A percentile compares a stretch with the other conserved stretches of the same genome.
Conservation (phyloP, 2,113 vertebrate genomes). For the Ondatra zibethicus region DNA sequence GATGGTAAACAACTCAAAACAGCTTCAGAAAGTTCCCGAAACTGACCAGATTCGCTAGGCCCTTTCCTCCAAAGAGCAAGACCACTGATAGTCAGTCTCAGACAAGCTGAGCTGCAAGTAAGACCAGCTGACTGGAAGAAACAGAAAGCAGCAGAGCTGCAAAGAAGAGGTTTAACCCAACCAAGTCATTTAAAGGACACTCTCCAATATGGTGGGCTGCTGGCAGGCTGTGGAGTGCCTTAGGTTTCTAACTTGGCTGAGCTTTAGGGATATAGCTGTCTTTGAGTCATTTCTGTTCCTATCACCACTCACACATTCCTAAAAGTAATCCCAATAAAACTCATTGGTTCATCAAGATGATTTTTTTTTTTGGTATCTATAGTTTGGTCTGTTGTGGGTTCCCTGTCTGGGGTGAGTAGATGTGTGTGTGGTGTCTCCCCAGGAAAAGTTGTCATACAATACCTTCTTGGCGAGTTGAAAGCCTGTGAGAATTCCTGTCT, state of each 20-base stretch:
- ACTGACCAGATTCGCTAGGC: not conserved
- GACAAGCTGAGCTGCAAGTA: not conserved
- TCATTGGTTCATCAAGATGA: not conserved
- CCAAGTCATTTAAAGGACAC: not conserved
- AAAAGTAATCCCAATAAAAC: not conserved
- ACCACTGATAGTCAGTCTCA: not conserved
- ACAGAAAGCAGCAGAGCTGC: not conserved
- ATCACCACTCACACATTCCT: not conserved
- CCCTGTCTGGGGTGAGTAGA: not conserved
- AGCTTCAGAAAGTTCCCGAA: not conserved
- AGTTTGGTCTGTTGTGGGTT: not conserved
- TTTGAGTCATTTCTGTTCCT: not conserved
- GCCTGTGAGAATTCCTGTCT: not conserved
- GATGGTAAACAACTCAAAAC: not conserved
- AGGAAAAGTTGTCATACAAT: not conserved
- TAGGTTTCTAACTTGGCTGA: not conserved
- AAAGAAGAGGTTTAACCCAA: not conserved
- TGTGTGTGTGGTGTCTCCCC: not conserved
- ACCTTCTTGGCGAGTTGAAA: not conserved
- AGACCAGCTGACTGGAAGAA: not conserved
- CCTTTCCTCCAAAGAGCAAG: not conserved
- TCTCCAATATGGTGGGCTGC: not conserved
- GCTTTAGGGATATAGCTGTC: not conserved
- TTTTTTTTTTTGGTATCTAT: not conserved
- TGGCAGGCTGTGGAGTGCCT: not conserved